Evolutionary conservation across 2,888 invertebrate species (phyloP), one percentile per base, ranked within the genome.

Genomic region (Leucophenga montana): DNA sequence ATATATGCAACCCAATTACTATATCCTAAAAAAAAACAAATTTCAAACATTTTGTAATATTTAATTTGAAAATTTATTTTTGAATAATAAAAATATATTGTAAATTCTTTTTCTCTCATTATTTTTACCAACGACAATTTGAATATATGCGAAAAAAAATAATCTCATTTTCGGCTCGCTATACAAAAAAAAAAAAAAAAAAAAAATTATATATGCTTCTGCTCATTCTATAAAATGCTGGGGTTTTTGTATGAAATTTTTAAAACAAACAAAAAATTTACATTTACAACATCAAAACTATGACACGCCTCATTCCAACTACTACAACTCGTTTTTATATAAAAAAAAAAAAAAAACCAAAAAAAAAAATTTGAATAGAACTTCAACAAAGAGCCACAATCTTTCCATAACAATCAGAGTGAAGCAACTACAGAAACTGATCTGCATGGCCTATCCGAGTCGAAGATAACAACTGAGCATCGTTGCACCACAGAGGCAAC

Each of bases 401-500:
- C 86, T 68, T 89, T 85, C 79, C 83, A 88, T 77, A 84, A 77
- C 50, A 84, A 76, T 67, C 82, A 87, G 73, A 78, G 78, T 71
- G 86, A 88, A 74, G 76, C 78, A 69, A 83, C 84, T 76, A 84
- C 84, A 66, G 84, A 86, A 68, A 84, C 85, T 69, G 88, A 89
- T 80, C 76, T 85, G 77, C 88, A 88, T 81, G 86, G 88, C 76
- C 82, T 88, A 72, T 86, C 88, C 73, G 89, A 89, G 82, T 88
- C 89, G 74, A 88, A 86, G 77, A 87, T 89, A 70, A 83, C 86
- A 74, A 89, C 89, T 78, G 89, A 89, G 85, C 89, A 89, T 84
- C 87, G 87, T 81, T 88, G 89, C 82, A 89, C 88, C 70, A 89
- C 89, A 70, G 89, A 88, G 82, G 88, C 89, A 80, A 89, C 89